A percentile compares a stretch with the other conserved stretches of the same genome.
phyloP scores from a whole-genome alignment of 2,113 vertebrate species.

The Myodes glareolus region DNA sequence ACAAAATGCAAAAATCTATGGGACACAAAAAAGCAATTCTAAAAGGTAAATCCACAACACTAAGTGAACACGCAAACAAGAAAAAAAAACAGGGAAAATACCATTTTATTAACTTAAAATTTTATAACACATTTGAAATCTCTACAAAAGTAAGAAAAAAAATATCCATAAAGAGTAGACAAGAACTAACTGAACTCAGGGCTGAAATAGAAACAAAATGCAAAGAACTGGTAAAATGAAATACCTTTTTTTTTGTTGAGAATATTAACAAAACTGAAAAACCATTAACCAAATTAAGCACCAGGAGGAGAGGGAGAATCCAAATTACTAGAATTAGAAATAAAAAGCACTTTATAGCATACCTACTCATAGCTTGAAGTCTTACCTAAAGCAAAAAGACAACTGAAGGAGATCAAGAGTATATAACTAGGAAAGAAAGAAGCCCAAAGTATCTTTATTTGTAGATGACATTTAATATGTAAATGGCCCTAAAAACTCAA shows the following conservation, averaged over 20 bases:
- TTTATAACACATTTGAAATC: not conserved
- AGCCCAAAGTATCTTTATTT: not conserved
- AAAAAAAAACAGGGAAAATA: not conserved
- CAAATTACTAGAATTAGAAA: not conserved
- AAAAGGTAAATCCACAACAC: not conserved
- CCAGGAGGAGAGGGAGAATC: not conserved
- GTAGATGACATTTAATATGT: not conserved
- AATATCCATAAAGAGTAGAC: not conserved
- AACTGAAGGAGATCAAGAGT: not conserved
- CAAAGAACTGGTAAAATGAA: not conserved
- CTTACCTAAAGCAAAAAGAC: not conserved
- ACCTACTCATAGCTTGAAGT: not conserved
- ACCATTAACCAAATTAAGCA: not conserved
- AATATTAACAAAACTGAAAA: not conserved
- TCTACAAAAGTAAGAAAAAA: not conserved
- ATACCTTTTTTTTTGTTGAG: not conserved
- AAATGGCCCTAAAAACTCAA: not conserved
- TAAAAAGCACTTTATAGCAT: not conserved
- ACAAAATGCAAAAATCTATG: not conserved
- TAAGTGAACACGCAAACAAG: not conserved
- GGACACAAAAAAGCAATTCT: not conserved
- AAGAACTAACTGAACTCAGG: not conserved
- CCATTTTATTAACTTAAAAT: not conserved
- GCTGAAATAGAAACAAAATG: not conserved
- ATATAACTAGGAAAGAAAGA: not conserved